These are phyloP conservation scores for Chrysotoxum bicinctum DNA, from an alignment of 2,888 invertebrate genomes.

Conservation along the genomic window DNA sequence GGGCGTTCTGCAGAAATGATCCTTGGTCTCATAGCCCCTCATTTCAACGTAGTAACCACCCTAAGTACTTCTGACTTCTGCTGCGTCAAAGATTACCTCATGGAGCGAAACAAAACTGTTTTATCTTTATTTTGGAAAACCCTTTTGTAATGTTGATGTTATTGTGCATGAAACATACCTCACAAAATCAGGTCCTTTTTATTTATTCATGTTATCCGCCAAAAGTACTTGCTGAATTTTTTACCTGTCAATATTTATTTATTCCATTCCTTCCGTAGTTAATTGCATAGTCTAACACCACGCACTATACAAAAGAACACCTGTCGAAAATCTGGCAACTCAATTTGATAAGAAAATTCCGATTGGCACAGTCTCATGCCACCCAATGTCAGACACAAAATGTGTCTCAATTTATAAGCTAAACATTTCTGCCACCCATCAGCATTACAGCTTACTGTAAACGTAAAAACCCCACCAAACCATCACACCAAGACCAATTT, in stretches of 20 bases:
- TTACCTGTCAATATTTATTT: background rate
- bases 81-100: no score
- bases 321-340: constrained; percentile 72
- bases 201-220: background rate
- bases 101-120: no score
- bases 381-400: constrained; percentile 61
- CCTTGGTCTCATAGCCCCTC: no score
- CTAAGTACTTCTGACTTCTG: no score
- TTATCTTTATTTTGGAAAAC: no score
- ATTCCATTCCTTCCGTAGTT: background rate
- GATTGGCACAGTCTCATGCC: constrained; percentile 51
- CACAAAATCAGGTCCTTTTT: background rate
- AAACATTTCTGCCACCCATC: constrained; percentile 45
- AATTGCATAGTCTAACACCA: constrained; percentile 52
- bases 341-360: constrained; percentile 69
- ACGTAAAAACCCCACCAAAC: background rate
- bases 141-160: no score
- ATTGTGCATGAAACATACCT: background rate
- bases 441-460: constrained; percentile 14
- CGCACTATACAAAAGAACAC: constrained; percentile 67
- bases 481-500: background rate
- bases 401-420: constrained; percentile 72
- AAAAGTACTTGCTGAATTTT: background rate
- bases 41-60: no score
- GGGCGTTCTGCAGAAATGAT: no score